Evolutionary conservation across 64 coral and sea anemone genomes (phyloP).

Genomic region (Porites australiensis): DNA sequence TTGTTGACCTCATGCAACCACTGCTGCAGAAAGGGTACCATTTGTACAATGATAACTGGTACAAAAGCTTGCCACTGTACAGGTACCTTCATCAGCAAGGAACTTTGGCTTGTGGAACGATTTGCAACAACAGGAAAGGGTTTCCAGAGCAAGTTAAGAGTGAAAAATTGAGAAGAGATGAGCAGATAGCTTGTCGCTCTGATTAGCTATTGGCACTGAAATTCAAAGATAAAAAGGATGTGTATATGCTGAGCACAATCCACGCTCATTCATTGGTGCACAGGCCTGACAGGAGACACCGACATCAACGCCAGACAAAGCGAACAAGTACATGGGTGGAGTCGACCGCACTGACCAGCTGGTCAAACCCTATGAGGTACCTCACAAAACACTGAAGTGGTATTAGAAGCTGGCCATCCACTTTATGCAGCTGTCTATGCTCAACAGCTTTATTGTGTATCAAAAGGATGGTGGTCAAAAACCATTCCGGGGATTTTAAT

Average conservation of each 20-base stretch:
- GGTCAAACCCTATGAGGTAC: background rate
- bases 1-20: constrained; percentile 34
- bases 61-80: constrained; percentile 24
- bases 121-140: background rate
- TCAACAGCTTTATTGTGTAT: constrained; percentile 24
- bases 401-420: constrained; percentile 25
- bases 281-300: background rate
- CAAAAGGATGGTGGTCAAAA: constrained; percentile 41
- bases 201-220: constrained; percentile 14
- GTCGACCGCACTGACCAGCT: constrained; percentile 29
- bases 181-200: constrained; percentile 15
- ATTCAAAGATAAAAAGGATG: constrained; percentile 33
- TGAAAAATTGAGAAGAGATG: constrained; percentile 9
- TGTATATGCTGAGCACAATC: constrained; percentile 38
- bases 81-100: constrained; percentile 18
- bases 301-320: background rate
- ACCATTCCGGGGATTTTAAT: constrained; percentile 25
- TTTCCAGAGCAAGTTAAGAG: constrained; percentile 7
- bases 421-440: constrained; percentile 33
- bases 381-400: background rate
- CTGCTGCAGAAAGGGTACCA: constrained; percentile 2
- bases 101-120: constrained; percentile 56
- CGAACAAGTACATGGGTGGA: constrained; percentile 32
- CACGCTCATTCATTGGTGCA: background rate
- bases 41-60: constrained; percentile 44